Percentiles rank a stretch among this genome's conserved stretches.
These are phyloP conservation scores for Parnassius smintheus DNA, from an alignment of 2,888 invertebrate genomes.

Conservation along the genomic window DNA sequence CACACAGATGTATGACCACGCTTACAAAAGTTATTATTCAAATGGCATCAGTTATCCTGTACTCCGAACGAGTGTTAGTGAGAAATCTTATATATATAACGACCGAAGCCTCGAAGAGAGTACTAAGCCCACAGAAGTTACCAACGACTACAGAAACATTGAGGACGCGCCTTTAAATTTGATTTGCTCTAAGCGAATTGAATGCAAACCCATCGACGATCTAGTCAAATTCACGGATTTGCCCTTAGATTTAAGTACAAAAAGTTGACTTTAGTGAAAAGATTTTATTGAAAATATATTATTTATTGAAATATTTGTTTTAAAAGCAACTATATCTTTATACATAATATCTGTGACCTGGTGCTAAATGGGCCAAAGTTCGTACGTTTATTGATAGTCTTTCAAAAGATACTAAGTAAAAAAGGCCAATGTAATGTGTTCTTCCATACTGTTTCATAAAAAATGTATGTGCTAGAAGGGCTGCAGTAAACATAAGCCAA, in stretches of 20 bases:
- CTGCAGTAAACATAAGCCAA: no score
- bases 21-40: conserved; percentile 65
- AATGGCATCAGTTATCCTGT: conserved; percentile 53
- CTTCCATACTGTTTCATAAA: no score
- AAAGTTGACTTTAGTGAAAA: conserved; percentile 56
- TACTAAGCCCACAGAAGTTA: conserved; percentile 36
- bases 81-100: conserved; percentile 57
- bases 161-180: conserved; percentile 70
- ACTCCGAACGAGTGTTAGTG: conserved; percentile 51
- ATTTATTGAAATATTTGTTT: conserved; percentile 31
- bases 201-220: conserved; percentile 61
- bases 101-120: conserved; percentile 44
- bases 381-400: no score
- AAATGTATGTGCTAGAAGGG: no score
- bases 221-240: conserved; percentile 73
- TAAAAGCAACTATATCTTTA: no score
- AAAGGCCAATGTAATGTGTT: no score
- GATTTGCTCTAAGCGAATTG: conserved; percentile 61
- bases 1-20: conserved; percentile 70
- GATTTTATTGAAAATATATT: conserved; percentile 38
- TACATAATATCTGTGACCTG: no score
- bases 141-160: conserved; percentile 34
- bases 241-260: conserved; percentile 83
- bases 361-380: no score
- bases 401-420: no score